Base-by-base conservation (phyloP, 2,113 vertebrate genomes). In the Percina caprodes region DNA sequence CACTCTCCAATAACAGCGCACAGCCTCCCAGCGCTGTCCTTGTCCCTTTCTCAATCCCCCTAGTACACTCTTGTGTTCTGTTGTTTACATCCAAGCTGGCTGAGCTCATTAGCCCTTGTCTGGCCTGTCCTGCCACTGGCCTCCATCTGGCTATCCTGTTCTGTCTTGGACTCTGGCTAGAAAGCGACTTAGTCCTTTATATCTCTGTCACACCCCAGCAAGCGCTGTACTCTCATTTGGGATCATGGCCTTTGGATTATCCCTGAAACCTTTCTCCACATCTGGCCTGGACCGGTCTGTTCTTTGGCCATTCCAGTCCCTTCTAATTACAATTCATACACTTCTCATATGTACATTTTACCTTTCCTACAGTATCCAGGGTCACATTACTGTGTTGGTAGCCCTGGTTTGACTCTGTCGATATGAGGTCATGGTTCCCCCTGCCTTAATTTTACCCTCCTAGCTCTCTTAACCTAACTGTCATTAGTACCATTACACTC, bases 21-120 rank as follows among this genome's bases (percentile, higher is more conserved):
- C 45, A 30, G 45, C n/a, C 46, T 82, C 71, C 67, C 61, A 80
- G 67, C 16, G 18, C 58, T 79, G 65, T 74, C 82, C 72, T 70
- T 72, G 80, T 83, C 79, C 75, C 68, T 71, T 70, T 72, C 39
- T 73, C 54, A 60, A 16, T 33, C 73, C 77, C 66, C n/a, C 24
- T 9, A 39, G 5, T 23, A 26, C 7, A 26, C 21, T n/a, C 54
- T 26, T 59, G 48, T 85, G 58, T 39, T 79, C 62, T 73, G 48
- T 55, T 69, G 70, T 89, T 89, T 68, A 78, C 15, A 33, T 30
- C 73, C 77, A 46, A 24, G 12, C 45, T 65, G 61, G 35, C 79
- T 77, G 68, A 74, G 62, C 70, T 81, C 42, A 30, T 52, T 49
- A 55, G 73, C 14, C 54, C 71, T 59, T 66, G 67, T 79, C 69